phyloP scores from a whole-genome alignment of 2,888 invertebrate species.

The Sipunculus nudus region DNA sequence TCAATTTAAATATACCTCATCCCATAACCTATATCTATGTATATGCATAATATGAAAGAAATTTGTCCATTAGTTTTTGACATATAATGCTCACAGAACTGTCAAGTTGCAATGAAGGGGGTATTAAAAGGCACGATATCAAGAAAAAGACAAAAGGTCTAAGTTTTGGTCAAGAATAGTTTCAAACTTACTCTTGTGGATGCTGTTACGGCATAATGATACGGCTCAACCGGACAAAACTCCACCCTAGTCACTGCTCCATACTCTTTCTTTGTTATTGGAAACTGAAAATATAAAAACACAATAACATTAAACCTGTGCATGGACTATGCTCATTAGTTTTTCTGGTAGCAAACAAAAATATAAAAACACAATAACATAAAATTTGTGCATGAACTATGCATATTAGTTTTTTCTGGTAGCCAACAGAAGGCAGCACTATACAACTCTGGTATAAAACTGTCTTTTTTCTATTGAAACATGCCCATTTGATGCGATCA shows the following conservation, averaged over 20 bases:
- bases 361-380: slow-evolving; percentile 33
- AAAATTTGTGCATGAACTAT: no score
- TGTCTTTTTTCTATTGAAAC: no score
- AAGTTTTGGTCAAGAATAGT: neutral
- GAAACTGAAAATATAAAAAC: slow-evolving; percentile 72
- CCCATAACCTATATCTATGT: no score
- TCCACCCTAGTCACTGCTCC: slow-evolving; percentile 91
- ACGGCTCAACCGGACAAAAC: slow-evolving; percentile 87
- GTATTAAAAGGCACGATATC: no score
- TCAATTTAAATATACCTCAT: no score
- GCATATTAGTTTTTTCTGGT: slow-evolving; percentile 73
- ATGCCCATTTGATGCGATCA: no score
- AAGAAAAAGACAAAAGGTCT: slow-evolving; percentile 1
- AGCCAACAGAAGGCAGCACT: slow-evolving; percentile 76
- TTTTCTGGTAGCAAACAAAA: slow-evolving; percentile 82
- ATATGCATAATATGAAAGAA: no score
- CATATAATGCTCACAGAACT: no score
- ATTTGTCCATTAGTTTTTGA: no score
- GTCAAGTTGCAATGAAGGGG: no score
- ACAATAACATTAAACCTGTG: no score
- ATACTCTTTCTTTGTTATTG: slow-evolving; percentile 89
- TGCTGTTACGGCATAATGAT: slow-evolving; percentile 91
- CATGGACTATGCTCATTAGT: neutral
- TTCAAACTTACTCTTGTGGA: slow-evolving; percentile 78
- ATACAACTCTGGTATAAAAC: no score